Evolutionary conservation across 1,140 invertebrate genomes (phyloP), one percentile per base, ranked within the genome.

Genomic region (Odontomachus brunneus): DNA sequence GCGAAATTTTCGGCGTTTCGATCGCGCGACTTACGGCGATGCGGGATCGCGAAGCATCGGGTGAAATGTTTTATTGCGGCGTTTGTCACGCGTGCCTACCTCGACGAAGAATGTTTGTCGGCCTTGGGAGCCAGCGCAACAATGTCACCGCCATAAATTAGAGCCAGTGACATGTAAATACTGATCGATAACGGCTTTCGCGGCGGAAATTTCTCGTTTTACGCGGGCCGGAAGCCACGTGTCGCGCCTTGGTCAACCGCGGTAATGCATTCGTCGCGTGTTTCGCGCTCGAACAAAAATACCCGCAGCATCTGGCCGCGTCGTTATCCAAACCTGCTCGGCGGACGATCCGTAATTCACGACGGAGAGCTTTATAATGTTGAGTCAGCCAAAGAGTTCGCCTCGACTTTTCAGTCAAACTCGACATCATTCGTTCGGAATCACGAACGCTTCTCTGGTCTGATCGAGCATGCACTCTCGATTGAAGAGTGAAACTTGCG

Each of bases 121-220:
- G 55, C 12, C 17, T 62, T 72, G 1, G 11, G 14, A 57, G n/a
- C n/a, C 38, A 44, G 33, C 26, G 29, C 51, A 22, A 33, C 59
- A 22, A 48, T 29, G 84, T 66, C 59, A 22, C 9, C 17, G 59
- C 33, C 15, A 71, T 65, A 65, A 62, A 85, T 72, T 65, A 72
- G 33, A 55, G 29, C 38, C 44, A 59, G 12, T 29, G 53, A 38
- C 29, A 26, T 22, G 17, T 24, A 22, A 22, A 55, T 65, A 33
- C 55, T 80, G 71, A 87, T 87, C 85, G 82, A 87, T 87, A 87
- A 29, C 73, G 44, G 72, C 53, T 38, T 82, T 29, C 51, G 51
- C 51, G 51, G 57, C 69, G 67, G 59, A 87, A 84, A 86, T 83
- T 87, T 83, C 73, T 86, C 84, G 78, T 83, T 87, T 86, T 38